phyloP scores from a whole-genome alignment of 2,888 invertebrate species.

The Carabus problematicus region DNA sequence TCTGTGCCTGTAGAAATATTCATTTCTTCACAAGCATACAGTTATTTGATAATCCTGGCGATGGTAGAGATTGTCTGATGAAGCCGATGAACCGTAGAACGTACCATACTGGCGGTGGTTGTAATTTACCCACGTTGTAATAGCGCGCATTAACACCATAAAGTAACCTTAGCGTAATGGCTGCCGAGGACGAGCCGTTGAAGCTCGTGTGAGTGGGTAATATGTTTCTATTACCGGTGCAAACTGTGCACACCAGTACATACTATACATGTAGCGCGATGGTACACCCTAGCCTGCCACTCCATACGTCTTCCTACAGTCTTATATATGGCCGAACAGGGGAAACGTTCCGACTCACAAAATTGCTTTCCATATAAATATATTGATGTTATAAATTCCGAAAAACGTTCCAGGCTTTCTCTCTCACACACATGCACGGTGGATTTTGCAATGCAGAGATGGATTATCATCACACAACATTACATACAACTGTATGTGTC shows the following conservation, averaged over 20 bases:
- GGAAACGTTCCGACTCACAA: conserved; percentile 51
- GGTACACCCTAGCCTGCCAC: conserved; percentile 25
- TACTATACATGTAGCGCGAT: conserved; percentile 4
- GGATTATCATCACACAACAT: too few relatives aligned
- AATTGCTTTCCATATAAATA: conserved; percentile 62
- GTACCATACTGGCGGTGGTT: conserved; percentile 42
- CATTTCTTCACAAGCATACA: too few relatives aligned
- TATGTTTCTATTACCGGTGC: conserved; percentile 62
- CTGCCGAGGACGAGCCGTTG: conserved; percentile 52
- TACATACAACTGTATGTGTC: too few relatives aligned
- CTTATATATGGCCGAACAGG: conserved; percentile 46
- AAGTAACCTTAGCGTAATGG: conserved; percentile 61
- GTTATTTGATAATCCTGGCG: too few relatives aligned
- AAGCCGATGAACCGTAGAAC: too few relatives aligned
- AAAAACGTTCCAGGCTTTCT: conserved; percentile 50
- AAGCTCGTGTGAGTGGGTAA: conserved; percentile 59
- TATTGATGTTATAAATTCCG: conserved; percentile 60
- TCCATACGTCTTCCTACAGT: conserved; percentile 34
- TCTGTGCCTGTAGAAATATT: too few relatives aligned
- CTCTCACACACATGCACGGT: neutral
- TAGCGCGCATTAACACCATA: conserved; percentile 61
- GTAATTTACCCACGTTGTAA: conserved; percentile 57
- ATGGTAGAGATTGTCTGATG: too few relatives aligned
- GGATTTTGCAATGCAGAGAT: too few relatives aligned
- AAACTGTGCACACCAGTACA: conserved; percentile 53